phyloP scores from a whole-genome alignment of 1,140 invertebrate genomes.

The Pinna nobilis region DNA sequence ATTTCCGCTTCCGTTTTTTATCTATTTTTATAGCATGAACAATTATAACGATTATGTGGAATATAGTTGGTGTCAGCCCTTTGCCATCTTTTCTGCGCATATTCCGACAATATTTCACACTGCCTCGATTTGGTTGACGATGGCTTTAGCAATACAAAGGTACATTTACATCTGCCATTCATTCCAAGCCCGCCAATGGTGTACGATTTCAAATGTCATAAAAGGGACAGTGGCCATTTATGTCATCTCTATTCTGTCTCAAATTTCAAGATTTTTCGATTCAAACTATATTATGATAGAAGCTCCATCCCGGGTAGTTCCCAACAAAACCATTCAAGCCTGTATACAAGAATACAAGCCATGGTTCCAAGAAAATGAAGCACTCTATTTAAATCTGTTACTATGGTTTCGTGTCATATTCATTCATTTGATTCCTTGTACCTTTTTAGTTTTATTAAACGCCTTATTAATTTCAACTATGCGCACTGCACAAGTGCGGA shows the following conservation, averaged over 20 bases:
- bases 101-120: slow-evolving; percentile 93
- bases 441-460: slow-evolving; percentile 91
- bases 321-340: slow-evolving; percentile 66
- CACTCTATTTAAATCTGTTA: slow-evolving; percentile 88
- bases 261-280: slow-evolving; percentile 87
- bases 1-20: slow-evolving; percentile 89
- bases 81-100: slow-evolving; percentile 75
- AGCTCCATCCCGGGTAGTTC: slow-evolving; percentile 80
- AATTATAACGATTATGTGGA: slow-evolving; percentile 81
- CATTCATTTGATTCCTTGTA: slow-evolving; percentile 92
- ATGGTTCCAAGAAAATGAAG: slow-evolving; percentile 77
- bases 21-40: slow-evolving; percentile 93
- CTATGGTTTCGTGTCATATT: slow-evolving; percentile 91
- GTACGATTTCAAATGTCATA: slow-evolving; percentile 88
- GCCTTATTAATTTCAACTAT: slow-evolving; percentile 90
- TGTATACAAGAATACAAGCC: slow-evolving; percentile 46
- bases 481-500: slow-evolving; percentile 85
- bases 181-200: slow-evolving; percentile 88
- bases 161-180: slow-evolving; percentile 96
- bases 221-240: slow-evolving; percentile 86
- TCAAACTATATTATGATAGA: slow-evolving; percentile 74
- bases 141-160: slow-evolving; percentile 88
- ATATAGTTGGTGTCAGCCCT: slow-evolving; percentile 82
- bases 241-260: slow-evolving; percentile 84
- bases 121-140: slow-evolving; percentile 90